These are phyloP conservation scores for Pseudorhiza aurosa DNA, from an alignment of 30 jellyfish, hydroid and myxozoan genomes.

Conservation along the genomic window DNA sequence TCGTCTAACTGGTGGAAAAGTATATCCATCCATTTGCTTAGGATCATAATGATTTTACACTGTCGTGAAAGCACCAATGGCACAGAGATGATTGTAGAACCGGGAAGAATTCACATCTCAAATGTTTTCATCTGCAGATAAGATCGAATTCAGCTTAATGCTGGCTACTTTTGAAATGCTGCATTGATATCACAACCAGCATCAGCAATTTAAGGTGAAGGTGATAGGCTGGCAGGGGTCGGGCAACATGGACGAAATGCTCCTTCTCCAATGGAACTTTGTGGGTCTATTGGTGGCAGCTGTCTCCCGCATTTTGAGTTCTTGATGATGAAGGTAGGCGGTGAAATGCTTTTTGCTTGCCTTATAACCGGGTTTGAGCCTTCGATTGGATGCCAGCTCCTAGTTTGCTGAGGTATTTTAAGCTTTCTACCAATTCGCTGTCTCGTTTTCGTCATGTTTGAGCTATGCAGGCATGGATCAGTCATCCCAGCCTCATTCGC, in stretches of 20 bases:
- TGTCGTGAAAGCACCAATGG: too few species aligned
- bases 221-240: constrained; percentile 52
- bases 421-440: background rate
- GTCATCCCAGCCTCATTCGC: too few species aligned
- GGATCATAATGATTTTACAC: too few species aligned
- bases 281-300: constrained; percentile 40
- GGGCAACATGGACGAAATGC: constrained; percentile 32
- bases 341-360: background rate
- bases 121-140: too few species aligned
- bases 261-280: background rate
- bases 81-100: too few species aligned
- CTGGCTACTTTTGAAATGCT: background rate
- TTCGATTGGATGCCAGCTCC: background rate
- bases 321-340: constrained; percentile 21
- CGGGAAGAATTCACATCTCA: too few species aligned
- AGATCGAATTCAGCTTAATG: too few species aligned
- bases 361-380: background rate
- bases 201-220: constrained; percentile 14
- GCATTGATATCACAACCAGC: background rate
- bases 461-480: background rate
- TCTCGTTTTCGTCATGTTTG: background rate
- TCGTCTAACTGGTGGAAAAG: too few species aligned
- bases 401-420: background rate
- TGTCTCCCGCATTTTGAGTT: constrained; percentile 37
- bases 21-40: too few species aligned